Evolutionary conservation across 2,113 vertebrate species (phyloP).

Genomic region (Takifugu flavidus): DNA sequence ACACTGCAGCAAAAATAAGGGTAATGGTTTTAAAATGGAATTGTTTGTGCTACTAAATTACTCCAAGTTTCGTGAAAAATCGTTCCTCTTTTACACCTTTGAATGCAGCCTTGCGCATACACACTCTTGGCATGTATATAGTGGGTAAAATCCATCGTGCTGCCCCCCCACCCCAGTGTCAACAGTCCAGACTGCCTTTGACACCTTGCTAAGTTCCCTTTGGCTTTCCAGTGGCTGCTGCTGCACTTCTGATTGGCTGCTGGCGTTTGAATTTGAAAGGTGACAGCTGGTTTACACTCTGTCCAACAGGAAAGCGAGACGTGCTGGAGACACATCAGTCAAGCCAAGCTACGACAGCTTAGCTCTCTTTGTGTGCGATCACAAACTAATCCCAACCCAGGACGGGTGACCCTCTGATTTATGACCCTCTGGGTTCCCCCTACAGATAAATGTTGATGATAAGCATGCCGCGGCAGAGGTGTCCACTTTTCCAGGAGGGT

Average conservation of each 20-base stretch:
- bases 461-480: constrained; percentile 6
- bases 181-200: no score
- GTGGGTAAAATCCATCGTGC: no score
- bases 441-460: constrained; percentile 5
- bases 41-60: no score
- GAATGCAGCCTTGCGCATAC: neutral
- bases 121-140: no score
- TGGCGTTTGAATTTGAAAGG: constrained; percentile 40
- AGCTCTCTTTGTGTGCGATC: constrained; percentile 1
- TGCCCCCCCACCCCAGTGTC: no score
- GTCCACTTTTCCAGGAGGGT: constrained; percentile 1
- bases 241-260: constrained; percentile 39
- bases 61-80: constrained; percentile 4
- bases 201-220: no score
- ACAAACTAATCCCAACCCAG: constrained; percentile 1
- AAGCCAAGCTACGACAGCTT: constrained; percentile 7
- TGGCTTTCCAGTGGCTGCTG: no score
- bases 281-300: constrained; percentile 34
- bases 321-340: constrained; percentile 32
- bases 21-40: neutral
- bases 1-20: neutral
- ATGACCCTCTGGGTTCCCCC: constrained; percentile 5
- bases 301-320: constrained; percentile 26
- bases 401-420: constrained; percentile 7
- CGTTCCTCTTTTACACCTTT: neutral